Evolutionary conservation across 2,113 vertebrate species (phyloP).

Genomic region (Vimba vimba): DNA sequence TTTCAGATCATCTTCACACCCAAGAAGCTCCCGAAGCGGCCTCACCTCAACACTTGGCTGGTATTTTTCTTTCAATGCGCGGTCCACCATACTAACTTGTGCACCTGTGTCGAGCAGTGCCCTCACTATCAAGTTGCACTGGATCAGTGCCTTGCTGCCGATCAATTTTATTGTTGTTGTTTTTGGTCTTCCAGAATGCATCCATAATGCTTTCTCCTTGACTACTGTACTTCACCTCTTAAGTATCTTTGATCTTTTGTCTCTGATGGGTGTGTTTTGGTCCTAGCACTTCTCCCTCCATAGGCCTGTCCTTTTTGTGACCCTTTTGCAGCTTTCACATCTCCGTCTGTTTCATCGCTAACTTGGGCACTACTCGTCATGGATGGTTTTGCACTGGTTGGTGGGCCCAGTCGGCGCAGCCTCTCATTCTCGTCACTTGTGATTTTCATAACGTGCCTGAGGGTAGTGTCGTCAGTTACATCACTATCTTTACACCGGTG

Average conservation of each 20-base stretch:
- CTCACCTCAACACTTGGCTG: not conserved
- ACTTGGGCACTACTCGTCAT: not conserved
- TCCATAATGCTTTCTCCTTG: too few species aligned
- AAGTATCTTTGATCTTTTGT: too few species aligned
- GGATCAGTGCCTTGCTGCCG: conserved; percentile 7
- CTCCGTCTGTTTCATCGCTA: too few species aligned
- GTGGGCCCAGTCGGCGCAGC: not conserved
- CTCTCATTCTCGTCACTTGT: not conserved
- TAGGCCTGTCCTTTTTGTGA: too few species aligned
- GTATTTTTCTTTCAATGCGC: not conserved
- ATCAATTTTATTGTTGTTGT: not conserved
- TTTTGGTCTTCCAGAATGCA: not conserved
- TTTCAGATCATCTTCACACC: not conserved
- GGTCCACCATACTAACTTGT: conserved; percentile 21
- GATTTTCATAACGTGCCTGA: not conserved
- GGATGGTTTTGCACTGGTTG: not conserved
- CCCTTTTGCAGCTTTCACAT: too few species aligned
- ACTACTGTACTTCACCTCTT: too few species aligned
- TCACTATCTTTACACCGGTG: not conserved
- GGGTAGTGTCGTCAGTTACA: not conserved
- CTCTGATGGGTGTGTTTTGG: too few species aligned
- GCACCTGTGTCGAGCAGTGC: conserved; percentile 4
- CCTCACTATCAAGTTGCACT: conserved; percentile 7
- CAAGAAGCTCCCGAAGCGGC: not conserved
- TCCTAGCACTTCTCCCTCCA: too few species aligned